Evolutionary conservation across 2,888 invertebrate species (phyloP).

Genomic region (Agriopis aurantiaria): DNA sequence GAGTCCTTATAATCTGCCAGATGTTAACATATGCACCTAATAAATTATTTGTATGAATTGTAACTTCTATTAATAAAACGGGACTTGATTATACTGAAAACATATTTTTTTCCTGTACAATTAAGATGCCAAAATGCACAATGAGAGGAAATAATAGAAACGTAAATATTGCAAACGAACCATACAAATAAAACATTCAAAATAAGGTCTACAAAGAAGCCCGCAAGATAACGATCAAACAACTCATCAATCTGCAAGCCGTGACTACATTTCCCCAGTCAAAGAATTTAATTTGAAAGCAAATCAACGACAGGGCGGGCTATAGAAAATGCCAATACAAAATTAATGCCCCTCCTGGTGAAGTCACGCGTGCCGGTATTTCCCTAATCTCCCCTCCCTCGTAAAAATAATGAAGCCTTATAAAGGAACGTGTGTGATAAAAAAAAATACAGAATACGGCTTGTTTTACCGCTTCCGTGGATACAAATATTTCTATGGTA

Average conservation of each 20-base stretch:
- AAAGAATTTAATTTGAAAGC: conserved; percentile 36
- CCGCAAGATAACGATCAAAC: conserved; percentile 27
- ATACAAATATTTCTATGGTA: conserved; percentile 8
- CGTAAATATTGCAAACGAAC: conserved; percentile 1
- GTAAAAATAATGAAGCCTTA: conserved; percentile 51
- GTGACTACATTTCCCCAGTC: conserved; percentile 25
- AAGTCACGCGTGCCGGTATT: conserved; percentile 44
- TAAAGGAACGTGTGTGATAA: conserved; percentile 43
- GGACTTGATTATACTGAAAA: not conserved
- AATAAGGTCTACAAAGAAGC: conserved; percentile 12
- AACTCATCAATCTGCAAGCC: conserved; percentile 31
- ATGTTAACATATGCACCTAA: too few species aligned
- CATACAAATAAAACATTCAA: not conserved
- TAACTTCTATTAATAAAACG: not conserved
- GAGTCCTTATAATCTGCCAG: too few species aligned
- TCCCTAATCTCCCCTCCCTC: conserved; percentile 46
- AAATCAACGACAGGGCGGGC: conserved; percentile 26
- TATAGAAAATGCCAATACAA: conserved; percentile 36
- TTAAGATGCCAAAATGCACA: not conserved
- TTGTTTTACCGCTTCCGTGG: conserved; percentile 19
- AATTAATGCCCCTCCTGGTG: conserved; percentile 39
- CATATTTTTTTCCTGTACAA: not conserved
- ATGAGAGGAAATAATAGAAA: not conserved
- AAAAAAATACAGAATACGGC: conserved; percentile 32
- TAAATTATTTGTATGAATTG: too few species aligned